Percentiles rank a stretch among this genome's conserved stretches.
Evolutionary conservation across 1,140 invertebrate species (phyloP).

Genomic region (Tetramorium simillimum): DNA sequence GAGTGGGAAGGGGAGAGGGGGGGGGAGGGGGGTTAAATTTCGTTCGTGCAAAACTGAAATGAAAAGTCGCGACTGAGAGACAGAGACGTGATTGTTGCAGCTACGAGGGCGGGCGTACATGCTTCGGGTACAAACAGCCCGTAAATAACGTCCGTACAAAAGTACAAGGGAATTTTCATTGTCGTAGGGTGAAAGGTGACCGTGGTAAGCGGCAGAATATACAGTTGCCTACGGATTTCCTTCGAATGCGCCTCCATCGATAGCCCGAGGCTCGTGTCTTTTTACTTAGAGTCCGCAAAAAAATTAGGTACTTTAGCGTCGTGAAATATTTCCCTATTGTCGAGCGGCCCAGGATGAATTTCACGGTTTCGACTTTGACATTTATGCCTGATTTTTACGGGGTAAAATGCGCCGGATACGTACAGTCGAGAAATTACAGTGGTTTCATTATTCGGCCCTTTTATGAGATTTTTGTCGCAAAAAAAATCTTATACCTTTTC

Average conservation of each 20-base stretch:
- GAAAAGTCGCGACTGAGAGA: slow-evolving; percentile 19
- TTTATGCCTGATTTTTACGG: background rate
- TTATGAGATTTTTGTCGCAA: background rate
- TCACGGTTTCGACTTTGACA: background rate
- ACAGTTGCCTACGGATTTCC: background rate
- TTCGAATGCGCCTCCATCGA: background rate
- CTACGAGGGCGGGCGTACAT: background rate
- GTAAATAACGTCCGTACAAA: slow-evolving; percentile 1
- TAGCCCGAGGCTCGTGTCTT: background rate
- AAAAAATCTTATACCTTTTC: background rate
- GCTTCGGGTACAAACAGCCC: background rate
- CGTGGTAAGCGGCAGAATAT: background rate
- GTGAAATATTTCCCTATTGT: background rate
- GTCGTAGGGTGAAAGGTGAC: background rate
- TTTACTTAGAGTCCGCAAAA: background rate
- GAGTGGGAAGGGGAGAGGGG: too few relatives aligned
- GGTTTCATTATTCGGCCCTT: background rate
- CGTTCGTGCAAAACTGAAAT: slow-evolving; percentile 11
- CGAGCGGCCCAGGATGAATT: background rate
- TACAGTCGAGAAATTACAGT: background rate
- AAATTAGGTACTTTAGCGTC: background rate
- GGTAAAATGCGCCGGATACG: background rate
- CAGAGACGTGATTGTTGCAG: background rate
- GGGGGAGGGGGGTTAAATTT: background rate
- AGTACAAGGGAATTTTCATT: slow-evolving; percentile 6